phyloP scores from a whole-genome alignment of 1,140 invertebrate genomes.

The Sitodiplosis mosellana region DNA sequence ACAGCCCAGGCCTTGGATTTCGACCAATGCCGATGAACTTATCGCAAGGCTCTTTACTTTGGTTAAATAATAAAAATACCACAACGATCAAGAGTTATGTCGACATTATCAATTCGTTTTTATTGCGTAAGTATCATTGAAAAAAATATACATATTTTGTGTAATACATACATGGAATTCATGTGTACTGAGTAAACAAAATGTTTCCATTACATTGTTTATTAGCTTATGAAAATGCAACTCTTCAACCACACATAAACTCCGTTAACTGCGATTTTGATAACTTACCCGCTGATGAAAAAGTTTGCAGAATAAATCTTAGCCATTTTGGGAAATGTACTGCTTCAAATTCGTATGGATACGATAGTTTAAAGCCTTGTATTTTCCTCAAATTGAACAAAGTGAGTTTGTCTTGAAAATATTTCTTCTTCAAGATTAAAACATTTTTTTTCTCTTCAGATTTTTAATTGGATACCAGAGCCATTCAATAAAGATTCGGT shows the following conservation, averaged over 20 bases:
- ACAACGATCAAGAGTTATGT: constrained; percentile 44
- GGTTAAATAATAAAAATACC: constrained; percentile 43
- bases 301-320: constrained; percentile 53
- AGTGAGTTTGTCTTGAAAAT: too few relatives aligned
- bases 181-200: too few relatives aligned
- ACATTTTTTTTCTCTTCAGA: constrained; percentile 19
- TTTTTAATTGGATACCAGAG: constrained; percentile 55
- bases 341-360: constrained; percentile 44
- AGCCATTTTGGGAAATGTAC: constrained; percentile 44
- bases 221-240: constrained; percentile 27
- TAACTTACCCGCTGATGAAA: constrained; percentile 30
- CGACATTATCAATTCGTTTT: constrained; percentile 11
- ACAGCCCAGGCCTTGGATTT: constrained; percentile 70
- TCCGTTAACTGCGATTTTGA: constrained; percentile 46
- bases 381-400: constrained; percentile 75
- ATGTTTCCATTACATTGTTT: constrained; percentile 7
- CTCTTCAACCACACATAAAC: constrained; percentile 36
- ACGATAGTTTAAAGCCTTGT: constrained; percentile 50
- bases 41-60: constrained; percentile 63
- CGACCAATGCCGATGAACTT: constrained; percentile 48
- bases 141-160: not conserved
- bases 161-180: not conserved
- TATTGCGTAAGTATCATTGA: not conserved
- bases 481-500: constrained; percentile 40
- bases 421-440: too few relatives aligned